These are phyloP conservation scores for Bradypodion ventrale DNA, from an alignment of 2,797 vertebrate species.

Conservation along the genomic window DNA sequence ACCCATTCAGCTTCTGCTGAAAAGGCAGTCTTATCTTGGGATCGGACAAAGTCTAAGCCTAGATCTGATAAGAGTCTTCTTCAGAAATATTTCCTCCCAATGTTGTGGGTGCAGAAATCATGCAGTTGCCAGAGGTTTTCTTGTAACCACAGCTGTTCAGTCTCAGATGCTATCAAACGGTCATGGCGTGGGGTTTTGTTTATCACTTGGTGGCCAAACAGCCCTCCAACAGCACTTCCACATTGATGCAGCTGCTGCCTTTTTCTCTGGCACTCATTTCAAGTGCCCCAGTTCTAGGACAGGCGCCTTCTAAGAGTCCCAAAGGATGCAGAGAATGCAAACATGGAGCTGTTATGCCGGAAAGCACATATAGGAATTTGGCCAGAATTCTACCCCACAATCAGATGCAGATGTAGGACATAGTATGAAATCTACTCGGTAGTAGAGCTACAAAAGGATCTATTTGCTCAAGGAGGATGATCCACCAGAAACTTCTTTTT, in stretches of 20 bases:
- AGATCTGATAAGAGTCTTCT: constrained; percentile 41
- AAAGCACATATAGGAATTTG: background rate
- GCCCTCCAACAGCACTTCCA: background rate
- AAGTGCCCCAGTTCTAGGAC: background rate
- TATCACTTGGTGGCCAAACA: background rate
- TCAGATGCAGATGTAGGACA: background rate
- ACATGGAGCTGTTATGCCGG: background rate
- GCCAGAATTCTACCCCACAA: background rate
- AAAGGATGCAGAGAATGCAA: background rate
- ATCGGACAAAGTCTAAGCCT: background rate
- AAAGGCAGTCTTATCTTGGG: background rate
- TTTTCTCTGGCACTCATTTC: background rate
- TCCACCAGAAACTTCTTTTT: background rate
- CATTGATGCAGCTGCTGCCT: constrained; percentile 14
- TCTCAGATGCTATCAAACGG: constrained; percentile 19
- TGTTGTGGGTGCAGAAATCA: background rate
- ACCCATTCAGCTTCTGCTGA: background rate
- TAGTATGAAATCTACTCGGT: background rate
- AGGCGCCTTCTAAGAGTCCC: background rate
- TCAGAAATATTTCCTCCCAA: background rate
- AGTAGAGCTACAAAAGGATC: background rate
- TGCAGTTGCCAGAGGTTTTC: background rate
- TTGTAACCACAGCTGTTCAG: constrained; percentile 25
- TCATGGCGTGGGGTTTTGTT: background rate
- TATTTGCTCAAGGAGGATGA: background rate